Conservation (phyloP, 2,888 invertebrate species). For the Criorhina ranunculi region DNA sequence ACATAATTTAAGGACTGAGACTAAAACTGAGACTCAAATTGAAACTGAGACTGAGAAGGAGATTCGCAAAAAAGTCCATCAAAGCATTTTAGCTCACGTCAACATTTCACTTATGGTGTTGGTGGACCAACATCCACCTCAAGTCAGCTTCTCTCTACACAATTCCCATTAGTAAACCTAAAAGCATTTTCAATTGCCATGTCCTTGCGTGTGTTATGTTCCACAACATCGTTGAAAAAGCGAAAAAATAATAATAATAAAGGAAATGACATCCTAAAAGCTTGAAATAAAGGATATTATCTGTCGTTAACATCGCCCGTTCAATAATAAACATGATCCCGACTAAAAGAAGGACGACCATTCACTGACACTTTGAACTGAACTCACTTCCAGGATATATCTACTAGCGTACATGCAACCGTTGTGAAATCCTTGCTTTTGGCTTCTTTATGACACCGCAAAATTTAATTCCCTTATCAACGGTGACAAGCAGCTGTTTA, state of each 20-base stretch:
- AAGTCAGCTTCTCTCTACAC: not conserved
- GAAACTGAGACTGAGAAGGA: too few relatives aligned
- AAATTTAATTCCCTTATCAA: constrained; percentile 84
- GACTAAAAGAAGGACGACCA: constrained; percentile 30
- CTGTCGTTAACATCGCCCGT: constrained; percentile 75
- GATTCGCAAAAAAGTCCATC: too few relatives aligned
- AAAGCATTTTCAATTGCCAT: constrained; percentile 6
- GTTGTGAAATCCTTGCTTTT: constrained; percentile 69
- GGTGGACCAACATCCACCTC: too few relatives aligned
- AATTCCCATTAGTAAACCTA: not conserved
- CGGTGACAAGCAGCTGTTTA: constrained; percentile 84
- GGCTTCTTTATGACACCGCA: constrained; percentile 82
- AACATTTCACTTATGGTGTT: too few relatives aligned
- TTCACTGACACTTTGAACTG: constrained; percentile 43
- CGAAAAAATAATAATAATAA: constrained; percentile 15
- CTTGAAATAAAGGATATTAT: constrained; percentile 76
- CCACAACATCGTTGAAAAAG: constrained; percentile 3
- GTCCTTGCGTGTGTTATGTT: constrained; percentile 13
- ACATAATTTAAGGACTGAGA: too few relatives aligned
- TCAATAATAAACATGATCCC: constrained; percentile 74
- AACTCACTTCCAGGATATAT: constrained; percentile 32
- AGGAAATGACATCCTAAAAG: constrained; percentile 70
- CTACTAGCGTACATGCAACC: constrained; percentile 26
- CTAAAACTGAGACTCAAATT: too few relatives aligned
- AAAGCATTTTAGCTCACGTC: too few relatives aligned